Evolutionary conservation across 2,888 invertebrate genomes (phyloP), one percentile per base, ranked within the genome.

Genomic region (Cinara cedri): DNA sequence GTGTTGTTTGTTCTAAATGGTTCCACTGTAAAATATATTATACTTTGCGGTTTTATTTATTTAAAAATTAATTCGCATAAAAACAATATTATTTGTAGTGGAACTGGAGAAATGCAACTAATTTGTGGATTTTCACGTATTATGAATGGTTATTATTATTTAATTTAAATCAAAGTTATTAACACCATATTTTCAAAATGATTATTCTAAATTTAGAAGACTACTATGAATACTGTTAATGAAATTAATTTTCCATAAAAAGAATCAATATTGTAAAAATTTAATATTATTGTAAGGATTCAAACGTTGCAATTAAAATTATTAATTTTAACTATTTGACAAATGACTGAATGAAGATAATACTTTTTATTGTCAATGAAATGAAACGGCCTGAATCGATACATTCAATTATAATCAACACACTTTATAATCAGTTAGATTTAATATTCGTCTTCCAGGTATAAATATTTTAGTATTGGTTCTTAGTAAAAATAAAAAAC

Each of bases 401-500:
- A 34, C 34, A 4, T 54, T 63, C 3, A 63, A 62, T 24, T 19
- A 44, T n/a, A 57, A 24, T 11, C 19, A 10, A 11, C 34, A 57
- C 44, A 57, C 21, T 24, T 42, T 19, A 42, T 24, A 42, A 63
- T 63, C 21, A 42, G 34, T 51, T 54, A 21, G 62, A 62, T 62
- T 62, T 65, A 14, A 65, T 75, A 65, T 65, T 51, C 54, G 74
- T 75, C 63, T 75, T 75, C 74, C 74, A 65, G 44, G 51, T 54
- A 65, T 24, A 65, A 65, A 21, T 65, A 54, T 65, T 75, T 62
- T 51, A 24, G 1, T 54, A 44, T 26, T 72, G 34, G 6, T 34
- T 34, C 34, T 34, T 34, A 34, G 34, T 34, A 34, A 34, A 34
- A n/a, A n/a, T n/a, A n/a, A n/a, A n/a, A n/a, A n/a, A n/a, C n/a